phyloP scores from a whole-genome alignment of 2,797 vertebrate genomes.

The Muscicapa comitata region DNA sequence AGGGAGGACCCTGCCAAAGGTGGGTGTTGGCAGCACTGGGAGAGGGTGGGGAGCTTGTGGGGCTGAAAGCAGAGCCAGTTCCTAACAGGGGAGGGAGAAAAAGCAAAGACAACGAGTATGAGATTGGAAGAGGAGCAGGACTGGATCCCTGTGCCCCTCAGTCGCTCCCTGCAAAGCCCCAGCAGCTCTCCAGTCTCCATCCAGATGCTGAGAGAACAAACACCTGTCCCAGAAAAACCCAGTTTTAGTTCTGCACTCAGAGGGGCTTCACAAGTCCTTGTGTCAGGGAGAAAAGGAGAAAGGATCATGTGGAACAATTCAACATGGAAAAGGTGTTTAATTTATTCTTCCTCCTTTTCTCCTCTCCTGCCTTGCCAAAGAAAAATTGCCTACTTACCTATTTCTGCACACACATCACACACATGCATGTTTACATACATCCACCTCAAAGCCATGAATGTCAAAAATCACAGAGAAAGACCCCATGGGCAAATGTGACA shows the following conservation, averaged over 20 bases:
- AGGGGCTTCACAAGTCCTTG: background rate
- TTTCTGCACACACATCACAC: background rate
- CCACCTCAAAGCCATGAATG: background rate
- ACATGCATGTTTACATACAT: accelerated
- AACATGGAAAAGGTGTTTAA: background rate
- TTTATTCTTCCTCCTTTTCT: background rate
- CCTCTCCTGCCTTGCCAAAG: background rate
- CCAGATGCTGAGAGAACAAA: background rate
- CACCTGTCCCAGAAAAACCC: background rate
- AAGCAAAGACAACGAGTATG: accelerated
- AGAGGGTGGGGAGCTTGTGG: background rate
- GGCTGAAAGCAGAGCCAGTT: background rate
- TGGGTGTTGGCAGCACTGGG: background rate
- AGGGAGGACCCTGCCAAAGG: constrained; percentile 49
- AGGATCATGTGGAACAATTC: background rate
- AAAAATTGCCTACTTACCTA: background rate
- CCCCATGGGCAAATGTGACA: accelerated
- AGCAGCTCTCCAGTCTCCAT: background rate
- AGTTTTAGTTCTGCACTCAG: background rate
- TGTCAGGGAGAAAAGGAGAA: background rate
- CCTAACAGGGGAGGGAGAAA: accelerated
- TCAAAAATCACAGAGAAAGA: background rate
- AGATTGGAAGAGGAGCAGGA: background rate
- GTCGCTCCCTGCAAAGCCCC: background rate
- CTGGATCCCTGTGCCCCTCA: accelerated